Evolutionary conservation across 2,113 vertebrate species (phyloP), one percentile per base, ranked within the genome.

Genomic region (Mormoops blainvillei): DNA sequence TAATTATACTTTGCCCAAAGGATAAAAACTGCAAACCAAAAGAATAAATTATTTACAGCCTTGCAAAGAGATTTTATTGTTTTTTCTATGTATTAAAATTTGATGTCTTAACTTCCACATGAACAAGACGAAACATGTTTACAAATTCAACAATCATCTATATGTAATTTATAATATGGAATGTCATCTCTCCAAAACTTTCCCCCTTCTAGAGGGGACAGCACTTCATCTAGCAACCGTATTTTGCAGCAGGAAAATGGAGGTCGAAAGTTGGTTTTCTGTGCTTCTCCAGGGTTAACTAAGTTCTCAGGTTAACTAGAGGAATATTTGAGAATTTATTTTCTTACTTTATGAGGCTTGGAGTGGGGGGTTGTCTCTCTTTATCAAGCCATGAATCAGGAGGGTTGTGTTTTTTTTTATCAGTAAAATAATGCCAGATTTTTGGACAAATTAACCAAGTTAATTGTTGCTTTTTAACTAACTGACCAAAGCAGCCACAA

Each of bases 1-100:
- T 77, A 76, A 94, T 94, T 94, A 87, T 26, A 97, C 85, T 85
- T 88, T 88, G 81, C 58, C 74, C 83, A 80, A 89, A 91, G 70
- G n/a, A 87, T 89, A 43, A 95, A 89, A 93, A 89, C 56, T 76
- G 15, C 68, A 95, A 89, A 97, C 48, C 73, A 81, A 87, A 87
- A 94, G 68, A 87, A 97, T 76, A 87, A 96, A 96, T 91, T 83
- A 74, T 1, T 0, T 52, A 41, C 74, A 86, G 58, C 45, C 52
- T 61, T 38, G n/a, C 19, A n/a, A 93, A 67, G 4, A 18, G 26
- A 19, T 56, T 76, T 58, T n/a, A 92, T 94, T 65, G 38, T 43
- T 91, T 83, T 91, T 31, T 78, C 91, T 87, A 38, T 83, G 22
- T 71, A 77, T 93, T 89, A 54, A 95, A 81, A 94, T 68, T 22